Evolutionary conservation across 2,113 vertebrate genomes (phyloP).

Genomic region (Vimba vimba): DNA sequence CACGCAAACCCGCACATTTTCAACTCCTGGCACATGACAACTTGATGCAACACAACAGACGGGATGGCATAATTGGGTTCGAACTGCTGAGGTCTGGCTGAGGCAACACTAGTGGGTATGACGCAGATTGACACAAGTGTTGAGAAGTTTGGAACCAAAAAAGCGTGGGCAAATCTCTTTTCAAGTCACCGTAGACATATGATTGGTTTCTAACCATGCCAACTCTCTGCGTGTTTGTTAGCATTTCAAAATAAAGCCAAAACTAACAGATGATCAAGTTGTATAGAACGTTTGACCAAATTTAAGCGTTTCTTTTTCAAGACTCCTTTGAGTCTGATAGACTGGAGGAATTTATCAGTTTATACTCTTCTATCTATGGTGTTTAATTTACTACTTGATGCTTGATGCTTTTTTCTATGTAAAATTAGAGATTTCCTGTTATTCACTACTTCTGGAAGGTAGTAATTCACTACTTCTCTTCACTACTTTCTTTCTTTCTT

Average conservation of each 20-base stretch:
- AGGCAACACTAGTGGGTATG: constrained; percentile 44
- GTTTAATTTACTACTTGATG: neutral
- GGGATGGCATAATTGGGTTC: constrained; percentile 67
- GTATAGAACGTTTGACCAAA: neutral
- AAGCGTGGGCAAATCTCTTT: constrained; percentile 48
- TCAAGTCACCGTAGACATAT: constrained; percentile 49
- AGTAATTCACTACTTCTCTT: too few species aligned
- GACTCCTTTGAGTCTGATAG: neutral
- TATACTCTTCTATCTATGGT: neutral
- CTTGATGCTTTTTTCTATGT: neutral
- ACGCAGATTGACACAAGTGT: constrained; percentile 38
- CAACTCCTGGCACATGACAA: constrained; percentile 59
- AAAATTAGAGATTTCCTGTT: too few species aligned
- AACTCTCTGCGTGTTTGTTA: constrained; percentile 31
- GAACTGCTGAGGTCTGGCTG: constrained; percentile 55
- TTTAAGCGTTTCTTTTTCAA: neutral
- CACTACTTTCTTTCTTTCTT: too few species aligned
- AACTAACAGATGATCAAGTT: constrained; percentile 27
- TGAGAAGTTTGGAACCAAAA: constrained; percentile 55
- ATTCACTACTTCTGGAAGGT: too few species aligned
- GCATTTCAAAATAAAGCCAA: neutral
- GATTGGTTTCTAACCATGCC: constrained; percentile 16
- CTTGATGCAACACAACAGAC: constrained; percentile 62
- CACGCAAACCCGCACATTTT: constrained; percentile 32
- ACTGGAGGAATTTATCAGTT: neutral